phyloP scores from a whole-genome alignment of 2,113 vertebrate genomes.

The Plestiodon gilberti region DNA sequence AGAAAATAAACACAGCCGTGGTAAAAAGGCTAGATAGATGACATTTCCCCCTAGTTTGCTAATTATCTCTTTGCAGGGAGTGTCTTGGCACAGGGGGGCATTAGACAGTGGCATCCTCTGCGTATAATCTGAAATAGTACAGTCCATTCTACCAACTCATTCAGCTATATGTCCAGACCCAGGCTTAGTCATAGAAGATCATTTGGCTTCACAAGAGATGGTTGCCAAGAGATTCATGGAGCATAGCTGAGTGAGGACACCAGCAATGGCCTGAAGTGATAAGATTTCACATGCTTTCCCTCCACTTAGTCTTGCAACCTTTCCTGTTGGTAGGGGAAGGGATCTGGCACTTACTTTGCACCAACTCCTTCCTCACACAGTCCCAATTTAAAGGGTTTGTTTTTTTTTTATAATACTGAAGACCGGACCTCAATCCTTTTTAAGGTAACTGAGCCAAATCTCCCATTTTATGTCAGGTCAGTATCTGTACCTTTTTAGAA shows the following conservation, averaged over 20 bases:
- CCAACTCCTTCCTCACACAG: not conserved
- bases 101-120: too few species aligned
- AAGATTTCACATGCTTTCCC: not conserved
- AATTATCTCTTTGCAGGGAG: too few species aligned
- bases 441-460: not conserved
- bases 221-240: not conserved
- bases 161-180: too few species aligned
- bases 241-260: not conserved
- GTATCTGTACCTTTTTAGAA: not conserved
- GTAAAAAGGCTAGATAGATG: too few species aligned
- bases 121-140: too few species aligned
- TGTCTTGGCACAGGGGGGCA: too few species aligned
- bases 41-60: too few species aligned
- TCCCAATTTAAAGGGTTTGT: not conserved
- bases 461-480: not conserved
- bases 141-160: too few species aligned
- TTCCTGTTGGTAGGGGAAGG: not conserved
- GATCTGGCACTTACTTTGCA: not conserved
- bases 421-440: not conserved
- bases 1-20: too few species aligned
- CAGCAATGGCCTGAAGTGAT: not conserved
- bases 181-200: not conserved
- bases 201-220: not conserved
- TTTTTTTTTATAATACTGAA: not conserved
- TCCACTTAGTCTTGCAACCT: not conserved